Conservation (phyloP, 1,140 invertebrate genomes). For the Sarcophaga bullata region DNA sequence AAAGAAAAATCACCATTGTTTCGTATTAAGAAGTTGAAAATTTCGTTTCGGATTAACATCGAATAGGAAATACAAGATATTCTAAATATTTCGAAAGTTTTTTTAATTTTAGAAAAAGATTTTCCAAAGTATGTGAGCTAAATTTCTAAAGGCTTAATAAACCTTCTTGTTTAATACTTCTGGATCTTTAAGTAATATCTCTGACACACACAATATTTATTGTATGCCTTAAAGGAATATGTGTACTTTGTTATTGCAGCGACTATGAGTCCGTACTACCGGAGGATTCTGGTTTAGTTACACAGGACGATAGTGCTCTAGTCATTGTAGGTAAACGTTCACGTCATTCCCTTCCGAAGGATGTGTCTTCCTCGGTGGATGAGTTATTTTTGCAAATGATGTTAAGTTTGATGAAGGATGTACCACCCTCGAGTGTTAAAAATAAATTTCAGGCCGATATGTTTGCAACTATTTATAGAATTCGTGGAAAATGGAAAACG, state of each 20-base stretch:
- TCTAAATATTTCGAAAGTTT: too few species aligned
- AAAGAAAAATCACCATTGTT: too few species aligned
- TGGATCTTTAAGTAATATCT: too few species aligned
- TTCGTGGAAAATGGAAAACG: neutral
- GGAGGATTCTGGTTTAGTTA: neutral
- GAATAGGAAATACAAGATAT: too few species aligned
- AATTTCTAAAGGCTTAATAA: too few species aligned
- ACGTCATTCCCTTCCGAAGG: neutral
- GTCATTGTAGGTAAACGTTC: neutral
- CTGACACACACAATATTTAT: too few species aligned
- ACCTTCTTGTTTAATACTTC: too few species aligned
- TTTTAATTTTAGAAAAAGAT: too few species aligned
- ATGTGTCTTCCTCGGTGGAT: neutral
- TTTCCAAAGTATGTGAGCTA: too few species aligned
- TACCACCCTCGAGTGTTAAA: neutral
- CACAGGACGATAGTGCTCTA: neutral
- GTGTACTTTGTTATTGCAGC: neutral
- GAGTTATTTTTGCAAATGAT: neutral
- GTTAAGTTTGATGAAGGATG: neutral
- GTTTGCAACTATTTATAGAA: neutral
- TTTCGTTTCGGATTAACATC: too few species aligned
- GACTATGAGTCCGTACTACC: neutral
- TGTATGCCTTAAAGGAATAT: neutral
- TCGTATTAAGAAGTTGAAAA: too few species aligned
- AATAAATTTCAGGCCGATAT: conserved; percentile 24